A percentile compares a stretch with the other conserved stretches of the same genome.
phyloP scores from a whole-genome alignment of 2,888 invertebrate genomes.

The Octonoba sinensis region DNA sequence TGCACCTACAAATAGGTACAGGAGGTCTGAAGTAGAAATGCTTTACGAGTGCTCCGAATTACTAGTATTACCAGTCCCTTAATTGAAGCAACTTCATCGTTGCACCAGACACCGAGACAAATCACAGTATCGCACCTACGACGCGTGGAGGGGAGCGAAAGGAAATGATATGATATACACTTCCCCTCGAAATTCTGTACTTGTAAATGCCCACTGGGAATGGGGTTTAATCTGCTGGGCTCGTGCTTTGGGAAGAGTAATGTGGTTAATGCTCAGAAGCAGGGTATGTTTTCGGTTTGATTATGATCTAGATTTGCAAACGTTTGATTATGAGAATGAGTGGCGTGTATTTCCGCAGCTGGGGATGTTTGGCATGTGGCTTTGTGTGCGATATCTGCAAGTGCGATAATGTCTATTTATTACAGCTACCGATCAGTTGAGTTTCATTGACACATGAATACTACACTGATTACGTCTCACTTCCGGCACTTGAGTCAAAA shows the following conservation, averaged over 20 bases:
- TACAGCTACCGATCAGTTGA: no score
- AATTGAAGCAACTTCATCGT: conserved; percentile 9
- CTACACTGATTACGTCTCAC: no score
- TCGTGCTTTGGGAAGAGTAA: conserved; percentile 5
- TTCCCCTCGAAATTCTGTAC: conserved; percentile 3
- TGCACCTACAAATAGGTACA: not conserved
- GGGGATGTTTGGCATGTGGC: no score
- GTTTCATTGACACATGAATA: no score
- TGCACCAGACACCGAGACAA: conserved; percentile 2
- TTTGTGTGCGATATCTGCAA: no score
- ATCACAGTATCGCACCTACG: conserved; percentile 10
- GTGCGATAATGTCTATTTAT: no score
- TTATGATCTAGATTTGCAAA: no score
- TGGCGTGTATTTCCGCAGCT: no score
- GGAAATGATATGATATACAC: conserved; percentile 16
- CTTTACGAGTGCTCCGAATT: not conserved
- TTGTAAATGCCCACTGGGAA: conserved; percentile 12
- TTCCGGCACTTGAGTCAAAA: no score
- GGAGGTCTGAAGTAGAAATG: not conserved
- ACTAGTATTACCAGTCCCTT: not conserved
- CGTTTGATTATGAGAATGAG: no score
- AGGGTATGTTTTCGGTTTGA: no score
- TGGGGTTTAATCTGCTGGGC: conserved; percentile 15
- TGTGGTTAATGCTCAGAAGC: conserved; percentile 4
- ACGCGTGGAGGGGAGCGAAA: not conserved